Evolutionary conservation across 2,888 invertebrate genomes (phyloP), one percentile per base, ranked within the genome.

Genomic region (Quadriops clusia): DNA sequence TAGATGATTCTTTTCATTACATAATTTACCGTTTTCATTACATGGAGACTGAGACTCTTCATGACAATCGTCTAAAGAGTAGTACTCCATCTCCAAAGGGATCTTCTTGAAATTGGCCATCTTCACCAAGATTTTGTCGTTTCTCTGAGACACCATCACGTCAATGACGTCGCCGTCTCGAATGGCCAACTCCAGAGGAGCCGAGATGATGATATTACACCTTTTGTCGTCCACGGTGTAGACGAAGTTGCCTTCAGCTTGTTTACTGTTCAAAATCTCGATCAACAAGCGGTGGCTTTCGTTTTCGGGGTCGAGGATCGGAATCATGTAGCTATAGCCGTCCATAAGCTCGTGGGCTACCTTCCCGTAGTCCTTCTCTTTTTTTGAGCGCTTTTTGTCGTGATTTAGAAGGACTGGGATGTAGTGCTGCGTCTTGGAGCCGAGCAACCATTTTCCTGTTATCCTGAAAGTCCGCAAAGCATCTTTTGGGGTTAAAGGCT

Each of bases 401-500:
- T 60, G 59, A 38, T 61, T 70, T 33, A 79, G 65, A 38, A 80
- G 59, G 36, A 81, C 81, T 50, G 82, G 82, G 63, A 82, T 81
- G 68, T 80, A 83, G 56, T 81, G 81, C 56, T 82, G 82, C 16
- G 76, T 71, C 36, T 82, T 82, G 32, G 80, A 63, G 12, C 81
- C 82, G 41, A 80, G 74, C 3, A 82, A 72, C 58, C 59, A 61
- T 58, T 82, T 82, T 33, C 82, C 81, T 23, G 84, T 84, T 46
- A 85, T 81, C 46, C 79, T 71, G 58, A 84, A 81, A 53, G 80
- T 80, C 39, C 83, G 68, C 51, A 79, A 75, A 1, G 84, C 85
- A 48, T 84, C 84, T 11, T 80, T 81, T 8, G 84, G 83, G 23
- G 83, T 82, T 39, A 83, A 76, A 2, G 84, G 84, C 29, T 82